Percentiles rank a stretch among this genome's conserved stretches.
phyloP scores from a whole-genome alignment of 2,888 invertebrate genomes.

The Orchestes rusci region DNA sequence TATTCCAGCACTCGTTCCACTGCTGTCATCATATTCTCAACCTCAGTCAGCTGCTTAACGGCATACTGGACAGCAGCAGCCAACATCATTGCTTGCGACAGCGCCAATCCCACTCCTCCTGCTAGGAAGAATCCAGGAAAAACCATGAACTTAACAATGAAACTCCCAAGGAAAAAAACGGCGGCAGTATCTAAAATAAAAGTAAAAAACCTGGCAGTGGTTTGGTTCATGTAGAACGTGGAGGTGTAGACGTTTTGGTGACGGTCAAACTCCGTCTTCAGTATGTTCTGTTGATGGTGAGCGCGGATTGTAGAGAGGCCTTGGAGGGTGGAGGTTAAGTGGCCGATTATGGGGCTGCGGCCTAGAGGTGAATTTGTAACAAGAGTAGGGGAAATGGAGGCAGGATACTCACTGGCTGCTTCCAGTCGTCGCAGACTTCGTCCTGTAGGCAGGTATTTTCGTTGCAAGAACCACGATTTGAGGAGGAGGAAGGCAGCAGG shows the following conservation, averaged over 20 bases:
- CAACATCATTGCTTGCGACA: slow-evolving; percentile 39
- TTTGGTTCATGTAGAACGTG: slow-evolving; percentile 34
- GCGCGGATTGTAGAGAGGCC: slow-evolving; percentile 41
- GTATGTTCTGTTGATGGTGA: slow-evolving; percentile 33
- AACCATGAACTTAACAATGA: slow-evolving; percentile 26
- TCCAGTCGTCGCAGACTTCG: slow-evolving; percentile 68
- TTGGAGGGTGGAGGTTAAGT: slow-evolving; percentile 39
- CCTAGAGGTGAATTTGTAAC: slow-evolving; percentile 34
- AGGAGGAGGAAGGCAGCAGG: slow-evolving; percentile 59
- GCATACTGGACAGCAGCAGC: slow-evolving; percentile 73
- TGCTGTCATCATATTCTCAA: slow-evolving; percentile 74
- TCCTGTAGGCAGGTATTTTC: slow-evolving; percentile 64
- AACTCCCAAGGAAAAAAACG: slow-evolving; percentile 25
- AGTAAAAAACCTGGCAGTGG: slow-evolving; percentile 35
- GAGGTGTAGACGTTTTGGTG: slow-evolving; percentile 40
- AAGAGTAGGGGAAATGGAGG: no score
- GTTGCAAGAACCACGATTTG: slow-evolving; percentile 56
- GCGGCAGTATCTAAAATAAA: slow-evolving; percentile 36
- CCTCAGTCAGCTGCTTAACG: slow-evolving; percentile 50
- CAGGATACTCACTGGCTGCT: slow-evolving; percentile 51
- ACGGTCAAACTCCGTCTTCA: slow-evolving; percentile 37
- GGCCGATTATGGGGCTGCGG: slow-evolving; percentile 40
- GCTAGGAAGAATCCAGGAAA: slow-evolving; percentile 24
- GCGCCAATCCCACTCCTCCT: slow-evolving; percentile 41
- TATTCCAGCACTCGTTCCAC: slow-evolving; percentile 86